Evolutionary conservation across 2,888 invertebrate species (phyloP).

Genomic region (Drosophila phalerata): DNA sequence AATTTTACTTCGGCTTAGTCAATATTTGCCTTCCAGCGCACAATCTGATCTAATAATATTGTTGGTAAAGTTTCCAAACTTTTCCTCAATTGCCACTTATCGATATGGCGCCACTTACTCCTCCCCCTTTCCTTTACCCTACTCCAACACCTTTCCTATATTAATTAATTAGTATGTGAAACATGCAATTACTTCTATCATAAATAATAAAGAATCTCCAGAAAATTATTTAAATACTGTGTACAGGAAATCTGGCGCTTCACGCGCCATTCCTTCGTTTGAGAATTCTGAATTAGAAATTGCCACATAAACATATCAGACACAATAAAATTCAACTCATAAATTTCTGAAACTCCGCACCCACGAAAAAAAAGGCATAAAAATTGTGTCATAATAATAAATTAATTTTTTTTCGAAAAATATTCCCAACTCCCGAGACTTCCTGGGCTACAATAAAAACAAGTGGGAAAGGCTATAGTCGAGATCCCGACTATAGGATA

Average conservation of each 20-base stretch:
- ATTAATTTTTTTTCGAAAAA: slow-evolving; percentile 41
- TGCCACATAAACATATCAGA: slow-evolving; percentile 68
- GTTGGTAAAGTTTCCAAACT: background rate
- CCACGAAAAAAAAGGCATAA: slow-evolving; percentile 46
- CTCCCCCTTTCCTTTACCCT: background rate
- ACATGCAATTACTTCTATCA: slow-evolving; percentile 54
- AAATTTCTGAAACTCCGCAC: slow-evolving; percentile 65
- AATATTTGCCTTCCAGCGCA: slow-evolving; percentile 1
- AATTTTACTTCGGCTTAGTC: slow-evolving; percentile 28
- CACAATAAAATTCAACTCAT: slow-evolving; percentile 76
- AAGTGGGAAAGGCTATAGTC: too few relatives aligned
- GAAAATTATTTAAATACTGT: slow-evolving; percentile 34
- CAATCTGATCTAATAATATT: slow-evolving; percentile 7
- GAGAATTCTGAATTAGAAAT: slow-evolving; percentile 51
- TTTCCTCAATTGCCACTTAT: background rate
- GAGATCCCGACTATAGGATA: too few relatives aligned
- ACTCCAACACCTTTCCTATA: slow-evolving; percentile 24
- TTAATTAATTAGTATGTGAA: slow-evolving; percentile 62
- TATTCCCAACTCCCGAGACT: slow-evolving; percentile 49
- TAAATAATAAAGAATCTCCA: slow-evolving; percentile 39
- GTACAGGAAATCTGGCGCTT: slow-evolving; percentile 80
- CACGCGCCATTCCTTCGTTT: slow-evolving; percentile 45
- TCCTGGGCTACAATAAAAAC: slow-evolving; percentile 41
- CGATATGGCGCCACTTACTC: slow-evolving; percentile 2
- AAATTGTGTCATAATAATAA: slow-evolving; percentile 79